These are phyloP conservation scores for Prinia subflava DNA, from an alignment of 2,113 vertebrate species.

Conservation along the genomic window DNA sequence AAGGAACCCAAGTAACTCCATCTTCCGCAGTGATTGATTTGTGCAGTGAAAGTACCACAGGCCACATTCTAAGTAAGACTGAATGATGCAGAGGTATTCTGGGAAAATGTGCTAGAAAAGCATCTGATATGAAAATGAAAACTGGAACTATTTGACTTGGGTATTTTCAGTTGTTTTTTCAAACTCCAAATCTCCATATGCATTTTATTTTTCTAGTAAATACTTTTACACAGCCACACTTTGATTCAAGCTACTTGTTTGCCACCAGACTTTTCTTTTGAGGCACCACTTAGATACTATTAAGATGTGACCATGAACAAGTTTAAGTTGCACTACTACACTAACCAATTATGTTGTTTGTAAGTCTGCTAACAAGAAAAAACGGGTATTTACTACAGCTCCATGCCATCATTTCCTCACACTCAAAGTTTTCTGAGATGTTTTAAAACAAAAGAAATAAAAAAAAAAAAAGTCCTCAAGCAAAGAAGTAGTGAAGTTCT, in stretches of 20 bases:
- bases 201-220: background rate
- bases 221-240: background rate
- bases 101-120: background rate
- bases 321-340: background rate
- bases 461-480: background rate
- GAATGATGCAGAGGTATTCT: background rate
- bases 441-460: background rate
- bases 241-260: background rate
- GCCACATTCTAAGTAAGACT: rapidly evolving
- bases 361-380: background rate
- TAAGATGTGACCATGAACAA: background rate
- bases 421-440: background rate
- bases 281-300: background rate
- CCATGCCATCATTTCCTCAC: background rate
- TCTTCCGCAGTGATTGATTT: background rate
- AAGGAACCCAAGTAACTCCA: background rate
- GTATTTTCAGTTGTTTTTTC: background rate
- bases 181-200: background rate
- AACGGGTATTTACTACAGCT: background rate
- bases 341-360: background rate
- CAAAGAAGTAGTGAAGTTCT: background rate
- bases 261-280: background rate
- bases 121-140: background rate
- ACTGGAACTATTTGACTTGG: background rate
- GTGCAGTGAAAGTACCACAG: background rate